Conservation (phyloP, 2,113 vertebrate genomes). For the Gallinago paraguaiae region DNA sequence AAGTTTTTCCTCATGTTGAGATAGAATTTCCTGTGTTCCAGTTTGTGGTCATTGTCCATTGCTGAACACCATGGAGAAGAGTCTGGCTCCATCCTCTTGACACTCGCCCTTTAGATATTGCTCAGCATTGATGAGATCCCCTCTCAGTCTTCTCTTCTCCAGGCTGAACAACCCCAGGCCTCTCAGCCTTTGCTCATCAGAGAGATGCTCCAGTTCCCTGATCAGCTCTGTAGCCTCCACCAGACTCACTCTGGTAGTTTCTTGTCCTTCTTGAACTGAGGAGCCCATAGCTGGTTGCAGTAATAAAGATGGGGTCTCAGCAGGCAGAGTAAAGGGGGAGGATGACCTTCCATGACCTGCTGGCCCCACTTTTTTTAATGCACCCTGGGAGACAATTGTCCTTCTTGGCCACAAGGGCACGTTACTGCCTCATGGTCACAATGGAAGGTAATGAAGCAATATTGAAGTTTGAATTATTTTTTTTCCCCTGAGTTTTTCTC, state of each 20-base stretch:
- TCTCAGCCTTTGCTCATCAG: neutral
- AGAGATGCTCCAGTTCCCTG: neutral
- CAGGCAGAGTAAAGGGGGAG: neutral
- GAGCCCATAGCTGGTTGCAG: neutral
- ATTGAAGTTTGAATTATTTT: neutral
- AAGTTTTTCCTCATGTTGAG: neutral
- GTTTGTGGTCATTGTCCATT: neutral
- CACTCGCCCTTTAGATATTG: neutral
- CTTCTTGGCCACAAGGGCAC: neutral
- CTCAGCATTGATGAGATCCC: neutral
- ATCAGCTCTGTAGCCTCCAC: neutral
- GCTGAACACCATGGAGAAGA: neutral
- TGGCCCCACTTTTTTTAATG: neutral
- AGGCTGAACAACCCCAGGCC: neutral
- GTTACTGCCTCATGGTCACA: neutral
- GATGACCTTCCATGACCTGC: neutral
- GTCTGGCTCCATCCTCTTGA: neutral
- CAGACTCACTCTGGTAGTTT: neutral
- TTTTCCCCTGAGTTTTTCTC: neutral
- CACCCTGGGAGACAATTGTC: too few species aligned
- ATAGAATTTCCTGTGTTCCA: neutral
- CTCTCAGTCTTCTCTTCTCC: neutral
- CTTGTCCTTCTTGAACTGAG: neutral
- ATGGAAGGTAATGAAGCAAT: neutral
- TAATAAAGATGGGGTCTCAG: neutral